Percentiles rank a stretch among this genome's conserved stretches.
Conservation (phyloP, 2,113 vertebrate genomes). For the Carassius carassius region DNA sequence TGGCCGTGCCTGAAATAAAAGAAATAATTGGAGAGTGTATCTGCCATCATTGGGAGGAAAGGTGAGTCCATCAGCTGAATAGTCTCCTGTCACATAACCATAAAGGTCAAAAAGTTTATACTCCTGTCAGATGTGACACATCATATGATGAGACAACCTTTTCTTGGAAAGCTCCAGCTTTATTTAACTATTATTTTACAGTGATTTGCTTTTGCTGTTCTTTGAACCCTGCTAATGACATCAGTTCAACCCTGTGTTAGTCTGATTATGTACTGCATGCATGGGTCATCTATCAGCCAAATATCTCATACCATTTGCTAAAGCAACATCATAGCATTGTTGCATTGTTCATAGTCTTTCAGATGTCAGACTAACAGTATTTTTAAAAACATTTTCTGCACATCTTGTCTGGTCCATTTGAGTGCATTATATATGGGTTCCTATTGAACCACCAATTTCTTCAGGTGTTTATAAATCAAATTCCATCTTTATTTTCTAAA, state of each 20-base stretch:
- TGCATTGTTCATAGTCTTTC: too few relatives aligned
- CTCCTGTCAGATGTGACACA: neutral
- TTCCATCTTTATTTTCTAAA: slow-evolving; percentile 50
- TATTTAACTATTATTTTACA: too few relatives aligned
- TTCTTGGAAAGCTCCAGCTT: too few relatives aligned
- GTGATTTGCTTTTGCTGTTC: too few relatives aligned
- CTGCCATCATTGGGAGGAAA: slow-evolving; percentile 93
- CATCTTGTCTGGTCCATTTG: neutral
- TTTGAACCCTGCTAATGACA: too few relatives aligned
- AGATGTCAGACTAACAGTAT: too few relatives aligned
- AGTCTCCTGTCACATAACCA: neutral
- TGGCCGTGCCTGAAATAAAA: slow-evolving; percentile 94
- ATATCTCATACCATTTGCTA: neutral
- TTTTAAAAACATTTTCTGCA: too few relatives aligned
- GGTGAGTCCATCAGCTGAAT: slow-evolving; percentile 77
- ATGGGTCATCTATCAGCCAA: neutral
- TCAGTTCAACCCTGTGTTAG: too few relatives aligned
- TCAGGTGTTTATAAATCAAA: neutral
- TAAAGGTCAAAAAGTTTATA: neutral
- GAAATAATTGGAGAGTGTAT: slow-evolving; percentile 99
- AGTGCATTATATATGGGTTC: neutral
- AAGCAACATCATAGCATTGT: neutral
- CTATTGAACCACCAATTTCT: neutral
- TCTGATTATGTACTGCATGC: neutral
- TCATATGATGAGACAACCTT: neutral